Evolutionary conservation across 2,888 invertebrate species (phyloP), one percentile per base, ranked within the genome.

Genomic region (Melieria picta): DNA sequence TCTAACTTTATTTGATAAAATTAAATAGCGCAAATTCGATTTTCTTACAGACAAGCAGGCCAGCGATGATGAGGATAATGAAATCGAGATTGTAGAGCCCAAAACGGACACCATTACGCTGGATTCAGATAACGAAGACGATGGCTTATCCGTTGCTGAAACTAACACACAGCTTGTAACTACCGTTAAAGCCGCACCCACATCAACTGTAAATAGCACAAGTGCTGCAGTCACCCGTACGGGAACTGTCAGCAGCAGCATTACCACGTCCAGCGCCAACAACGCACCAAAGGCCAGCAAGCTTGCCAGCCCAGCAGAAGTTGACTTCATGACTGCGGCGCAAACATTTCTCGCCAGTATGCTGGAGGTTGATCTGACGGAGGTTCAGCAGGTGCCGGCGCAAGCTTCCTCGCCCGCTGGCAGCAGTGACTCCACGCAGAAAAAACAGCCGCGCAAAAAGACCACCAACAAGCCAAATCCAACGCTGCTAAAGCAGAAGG

Each of bases 81-180:
- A 87, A 76, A 83, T 87, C 10, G 83, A 85, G 75, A 87, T 87
- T 76, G 86, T 87, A 46, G 87, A 87, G 72, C 85, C 86, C 3
- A 82, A 86, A 77, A 86, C 86, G 0, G 86, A 86, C 70, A 82
- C 84, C 3, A 87, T 87, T 48, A 85, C 82, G 48, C 79, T 87
- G 11, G 86, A 86, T 75, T 87, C 87, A 0, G 87, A 87, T 68
- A 83, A 85, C 70, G 87, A 86, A 30, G 86, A 86, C 7, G 82
- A 83, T 9, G 75, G 72, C 5, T 48, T 73, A 5, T 1, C 67
- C 30, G 7, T 45, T 16, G 30, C 55, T 11, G 46, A 13, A 7
- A 52, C 50, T 7, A 61, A 60, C 9, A n/a, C 69, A 16, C 50
- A 11, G 42, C 4, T 50, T 4, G 46, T 45, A 7, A 56, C 70